Conservation (phyloP, 2,888 invertebrate species). For the Eucera pruinosa region DNA sequence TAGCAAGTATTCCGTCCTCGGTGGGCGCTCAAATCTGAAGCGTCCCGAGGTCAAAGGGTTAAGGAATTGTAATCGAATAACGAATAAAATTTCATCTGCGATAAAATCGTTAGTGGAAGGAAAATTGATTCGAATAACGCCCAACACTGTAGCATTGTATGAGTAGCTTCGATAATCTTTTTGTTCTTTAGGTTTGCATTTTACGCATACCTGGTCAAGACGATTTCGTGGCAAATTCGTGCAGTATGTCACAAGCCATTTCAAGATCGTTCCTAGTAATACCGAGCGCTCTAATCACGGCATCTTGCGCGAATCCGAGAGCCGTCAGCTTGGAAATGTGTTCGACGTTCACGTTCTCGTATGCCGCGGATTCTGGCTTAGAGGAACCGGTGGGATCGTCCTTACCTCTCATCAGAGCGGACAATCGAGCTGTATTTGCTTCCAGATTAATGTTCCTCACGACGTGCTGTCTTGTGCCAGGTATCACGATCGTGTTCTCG, state of each 20-base stretch:
- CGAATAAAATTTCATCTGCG: too few species aligned
- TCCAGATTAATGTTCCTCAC: slow-evolving; percentile 82
- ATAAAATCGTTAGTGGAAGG: too few species aligned
- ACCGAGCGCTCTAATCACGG: slow-evolving; percentile 95
- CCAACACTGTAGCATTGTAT: too few species aligned
- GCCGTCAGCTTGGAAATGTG: slow-evolving; percentile 94
- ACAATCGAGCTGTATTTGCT: slow-evolving; percentile 78
- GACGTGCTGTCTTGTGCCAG: slow-evolving; percentile 83
- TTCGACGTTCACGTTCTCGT: slow-evolving; percentile 96
- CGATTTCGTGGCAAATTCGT: slow-evolving; percentile 92
- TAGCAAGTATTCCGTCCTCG: too few species aligned
- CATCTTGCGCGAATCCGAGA: slow-evolving; percentile 96
- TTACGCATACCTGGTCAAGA: slow-evolving; percentile 81
- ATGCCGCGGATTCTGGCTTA: slow-evolving; percentile 85
- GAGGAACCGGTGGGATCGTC: slow-evolving; percentile 75
- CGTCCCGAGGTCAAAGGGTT: too few species aligned
- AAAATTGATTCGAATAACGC: too few species aligned
- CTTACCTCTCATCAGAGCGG: slow-evolving; percentile 80
- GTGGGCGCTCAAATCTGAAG: too few species aligned
- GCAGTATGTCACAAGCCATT: slow-evolving; percentile 97
- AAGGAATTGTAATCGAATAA: too few species aligned
- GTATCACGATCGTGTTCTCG: slow-evolving; percentile 85
- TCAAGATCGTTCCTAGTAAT: slow-evolving; percentile 97
- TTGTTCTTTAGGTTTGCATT: slow-evolving; percentile 42
- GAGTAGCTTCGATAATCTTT: slow-evolving; percentile 7